Percentiles rank a stretch among this genome's conserved stretches.
phyloP scores from a whole-genome alignment of 2,888 invertebrate genomes.

The Subacronicta megacephala region DNA sequence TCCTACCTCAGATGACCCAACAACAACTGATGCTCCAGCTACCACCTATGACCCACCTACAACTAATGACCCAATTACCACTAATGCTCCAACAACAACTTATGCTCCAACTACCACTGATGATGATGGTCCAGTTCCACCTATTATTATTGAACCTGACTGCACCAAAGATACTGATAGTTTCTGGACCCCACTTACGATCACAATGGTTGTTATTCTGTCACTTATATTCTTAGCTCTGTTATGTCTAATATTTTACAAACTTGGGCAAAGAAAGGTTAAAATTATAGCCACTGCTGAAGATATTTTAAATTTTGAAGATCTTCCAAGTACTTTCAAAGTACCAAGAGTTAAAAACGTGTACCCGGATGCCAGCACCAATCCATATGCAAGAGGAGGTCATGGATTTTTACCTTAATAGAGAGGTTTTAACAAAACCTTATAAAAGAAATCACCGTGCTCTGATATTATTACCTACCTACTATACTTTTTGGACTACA shows the following conservation, averaged over 20 bases:
- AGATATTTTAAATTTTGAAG: conserved; percentile 34
- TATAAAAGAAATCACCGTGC: no score
- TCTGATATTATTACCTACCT: no score
- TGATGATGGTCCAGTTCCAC: conserved; percentile 1
- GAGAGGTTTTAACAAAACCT: not conserved
- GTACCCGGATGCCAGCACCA: conserved; percentile 38
- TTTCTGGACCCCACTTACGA: conserved; percentile 58
- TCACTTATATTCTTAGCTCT: conserved; percentile 43
- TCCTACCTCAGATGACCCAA: not conserved
- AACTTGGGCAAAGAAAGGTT: conserved; percentile 45
- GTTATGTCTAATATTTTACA: conserved; percentile 48
- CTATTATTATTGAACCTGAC: conserved; percentile 1
- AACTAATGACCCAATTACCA: not conserved
- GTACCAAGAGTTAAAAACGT: conserved; percentile 52
- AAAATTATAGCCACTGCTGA: conserved; percentile 12
- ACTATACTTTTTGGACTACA: no score
- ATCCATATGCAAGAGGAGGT: conserved; percentile 43
- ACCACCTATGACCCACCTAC: not conserved
- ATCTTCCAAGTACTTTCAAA: conserved; percentile 28
- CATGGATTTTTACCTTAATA: conserved; percentile 12
- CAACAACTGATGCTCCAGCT: not conserved
- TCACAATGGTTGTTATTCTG: conserved; percentile 48
- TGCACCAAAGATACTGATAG: not conserved
- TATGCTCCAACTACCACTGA: no score
- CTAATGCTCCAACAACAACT: not conserved